A percentile compares a stretch with the other conserved stretches of the same genome.
Conservation (phyloP, 2,797 vertebrate species). For the Sternotherus odoratus region DNA sequence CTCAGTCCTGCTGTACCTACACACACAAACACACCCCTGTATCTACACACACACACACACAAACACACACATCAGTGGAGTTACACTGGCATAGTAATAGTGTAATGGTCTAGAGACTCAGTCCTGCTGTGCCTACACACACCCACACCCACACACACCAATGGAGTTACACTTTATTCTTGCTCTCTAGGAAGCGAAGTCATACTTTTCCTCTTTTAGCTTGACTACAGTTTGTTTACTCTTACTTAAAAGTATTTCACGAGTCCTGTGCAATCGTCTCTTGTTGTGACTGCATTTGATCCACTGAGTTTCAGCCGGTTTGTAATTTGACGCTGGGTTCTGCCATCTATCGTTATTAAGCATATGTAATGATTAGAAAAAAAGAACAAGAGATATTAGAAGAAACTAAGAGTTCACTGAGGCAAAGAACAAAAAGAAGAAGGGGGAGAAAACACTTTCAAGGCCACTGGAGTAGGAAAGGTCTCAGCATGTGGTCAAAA, state of each 20-base stretch:
- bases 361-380: constrained; percentile 1
- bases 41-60: not conserved
- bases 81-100: too few species aligned
- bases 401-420: constrained; percentile 33
- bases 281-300: constrained; percentile 39
- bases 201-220: not conserved
- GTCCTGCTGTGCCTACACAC: not conserved
- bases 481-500: constrained; percentile 39
- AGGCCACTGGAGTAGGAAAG: constrained; percentile 49
- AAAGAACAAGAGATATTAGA: constrained; percentile 65
- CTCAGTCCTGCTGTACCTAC: not conserved
- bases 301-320: fast-evolving
- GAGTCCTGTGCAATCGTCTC: not conserved
- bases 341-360: constrained; percentile 19
- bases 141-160: too few species aligned
- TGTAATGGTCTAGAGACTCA: constrained; percentile 11
- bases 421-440: not conserved
- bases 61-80: not conserved
- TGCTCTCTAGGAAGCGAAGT: not conserved
- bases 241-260: not conserved
- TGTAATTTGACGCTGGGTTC: constrained; percentile 18
- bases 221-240: not conserved
- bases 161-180: not conserved
- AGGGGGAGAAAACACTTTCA: constrained; percentile 36
- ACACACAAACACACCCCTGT: too few species aligned